Base-by-base conservation (phyloP, 2,797 vertebrate genomes). In the Naso thynnoides region DNA sequence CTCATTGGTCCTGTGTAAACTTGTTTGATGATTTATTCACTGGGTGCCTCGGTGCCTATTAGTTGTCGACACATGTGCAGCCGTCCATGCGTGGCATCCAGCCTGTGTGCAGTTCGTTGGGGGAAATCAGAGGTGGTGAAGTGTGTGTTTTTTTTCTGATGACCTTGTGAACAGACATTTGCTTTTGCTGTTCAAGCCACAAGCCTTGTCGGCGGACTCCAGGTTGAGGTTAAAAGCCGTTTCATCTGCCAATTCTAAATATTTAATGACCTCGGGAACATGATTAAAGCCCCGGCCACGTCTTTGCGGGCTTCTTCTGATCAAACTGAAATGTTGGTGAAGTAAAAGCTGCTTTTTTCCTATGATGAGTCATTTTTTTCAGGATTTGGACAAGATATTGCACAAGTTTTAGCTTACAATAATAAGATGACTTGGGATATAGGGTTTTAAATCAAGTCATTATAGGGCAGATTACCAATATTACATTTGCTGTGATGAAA, bases 1-100 rank as follows among this genome's bases (percentile, higher is more conserved):
- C 38, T 67, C 59, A 44, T 77, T 48, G 6, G 10, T 69, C 59
- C 63, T 52, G 15, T 53, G 70, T 71, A 77, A 77, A 64, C 59
- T 81, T 75, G 76, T 86, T 73, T 80, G 81, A 86, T 89, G 78
- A 84, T 88, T 89, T 73, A 84, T 84, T 88, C 81, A 87, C 66
- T 56, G 1, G 33, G 50, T 14, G 61, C 63, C 0, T 36, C n/a
- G n/a, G n/a, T n/a, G 48, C 62, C 62, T 65, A 73, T 76, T 84
- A 64, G 73, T 41, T 50, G 58, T 33, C 13, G 21, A 75, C 76
- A 75, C 55, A 75, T 88, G 65, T 75, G 59, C 44, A 59, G 13
- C 36, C 10, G 16, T 55, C 61, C 72, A 70, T 59, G 68, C 58
- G 16, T 45, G 38, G 50, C 62, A 50, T 21, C 27, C 3, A 18